Evolutionary conservation across 2,888 invertebrate genomes (phyloP).

Genomic region (Poecilus cupreus): DNA sequence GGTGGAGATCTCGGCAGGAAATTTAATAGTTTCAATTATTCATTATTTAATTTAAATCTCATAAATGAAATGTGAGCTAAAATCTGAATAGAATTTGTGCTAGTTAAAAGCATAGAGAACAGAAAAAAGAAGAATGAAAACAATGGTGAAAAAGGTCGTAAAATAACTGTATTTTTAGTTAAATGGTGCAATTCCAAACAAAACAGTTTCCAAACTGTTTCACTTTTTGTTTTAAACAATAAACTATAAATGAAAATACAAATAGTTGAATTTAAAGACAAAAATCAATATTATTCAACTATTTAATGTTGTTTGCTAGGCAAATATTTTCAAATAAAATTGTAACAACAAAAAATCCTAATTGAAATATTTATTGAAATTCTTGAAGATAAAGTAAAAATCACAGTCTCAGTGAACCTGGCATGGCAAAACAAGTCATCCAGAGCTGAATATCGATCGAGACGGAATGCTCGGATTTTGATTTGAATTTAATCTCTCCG

Average conservation of each 20-base stretch:
- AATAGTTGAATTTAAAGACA: not conserved
- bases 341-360: not conserved
- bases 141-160: not conserved
- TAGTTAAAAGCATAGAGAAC: not conserved
- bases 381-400: not conserved
- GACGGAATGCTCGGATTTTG: constrained; percentile 34
- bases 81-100: not conserved
- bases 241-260: not conserved
- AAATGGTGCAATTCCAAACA: not conserved
- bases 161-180: constrained; percentile 4
- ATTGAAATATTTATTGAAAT: constrained; percentile 26
- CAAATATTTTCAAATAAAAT: no score
- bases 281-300: no score
- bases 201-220: not conserved
- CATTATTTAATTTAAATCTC: not conserved
- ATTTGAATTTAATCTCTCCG: constrained; percentile 41
- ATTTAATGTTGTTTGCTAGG: no score
- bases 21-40: no score
- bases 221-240: not conserved
- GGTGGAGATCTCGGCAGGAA: no score
- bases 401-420: not conserved
- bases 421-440: constrained; percentile 18
- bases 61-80: not conserved
- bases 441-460: not conserved
- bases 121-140: not conserved